Evolutionary conservation across 2,113 vertebrate genomes (phyloP).

Genomic region (Monopterus albus): DNA sequence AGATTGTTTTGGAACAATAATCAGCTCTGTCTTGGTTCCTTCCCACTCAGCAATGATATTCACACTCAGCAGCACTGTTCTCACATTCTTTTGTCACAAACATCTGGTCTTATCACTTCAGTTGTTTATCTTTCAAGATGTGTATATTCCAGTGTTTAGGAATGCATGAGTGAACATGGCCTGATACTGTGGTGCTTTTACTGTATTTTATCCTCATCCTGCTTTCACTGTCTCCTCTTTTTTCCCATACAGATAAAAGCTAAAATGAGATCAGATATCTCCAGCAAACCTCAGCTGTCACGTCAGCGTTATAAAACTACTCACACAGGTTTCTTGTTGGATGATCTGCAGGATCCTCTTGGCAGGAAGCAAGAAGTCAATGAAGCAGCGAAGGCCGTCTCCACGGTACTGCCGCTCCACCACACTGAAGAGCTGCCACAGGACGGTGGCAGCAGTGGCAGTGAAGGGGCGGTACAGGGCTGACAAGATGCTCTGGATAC

Average conservation of each 20-base stretch:
- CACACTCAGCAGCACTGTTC: conserved; percentile 35
- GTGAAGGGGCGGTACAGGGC: conserved; percentile 85
- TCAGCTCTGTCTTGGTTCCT: conserved; percentile 60
- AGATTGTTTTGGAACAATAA: conserved; percentile 66
- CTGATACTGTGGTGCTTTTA: background rate
- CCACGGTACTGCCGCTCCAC: conserved; percentile 85
- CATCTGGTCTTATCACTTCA: conserved; percentile 16
- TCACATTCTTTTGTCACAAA: conserved; percentile 44
- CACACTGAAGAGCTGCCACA: conserved; percentile 88
- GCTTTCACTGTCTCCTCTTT: too few species aligned
- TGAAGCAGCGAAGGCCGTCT: conserved; percentile 86
- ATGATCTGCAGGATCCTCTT: conserved; percentile 84
- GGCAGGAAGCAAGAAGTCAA: conserved; percentile 87
- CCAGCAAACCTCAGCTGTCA: too few species aligned
- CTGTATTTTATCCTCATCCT: background rate
- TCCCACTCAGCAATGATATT: conserved; percentile 53
- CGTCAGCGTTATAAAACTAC: conserved; percentile 46
- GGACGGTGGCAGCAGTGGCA: conserved; percentile 84
- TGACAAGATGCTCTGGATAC: conserved; percentile 85
- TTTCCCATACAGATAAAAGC: too few species aligned
- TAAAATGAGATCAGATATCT: too few species aligned
- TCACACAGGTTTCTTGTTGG: conserved; percentile 85
- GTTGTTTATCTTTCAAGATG: conserved; percentile 3
- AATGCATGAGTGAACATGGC: background rate
- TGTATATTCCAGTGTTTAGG: background rate